Evolutionary conservation across 2,113 vertebrate genomes (phyloP).

Genomic region (Thunnus thynnus): DNA sequence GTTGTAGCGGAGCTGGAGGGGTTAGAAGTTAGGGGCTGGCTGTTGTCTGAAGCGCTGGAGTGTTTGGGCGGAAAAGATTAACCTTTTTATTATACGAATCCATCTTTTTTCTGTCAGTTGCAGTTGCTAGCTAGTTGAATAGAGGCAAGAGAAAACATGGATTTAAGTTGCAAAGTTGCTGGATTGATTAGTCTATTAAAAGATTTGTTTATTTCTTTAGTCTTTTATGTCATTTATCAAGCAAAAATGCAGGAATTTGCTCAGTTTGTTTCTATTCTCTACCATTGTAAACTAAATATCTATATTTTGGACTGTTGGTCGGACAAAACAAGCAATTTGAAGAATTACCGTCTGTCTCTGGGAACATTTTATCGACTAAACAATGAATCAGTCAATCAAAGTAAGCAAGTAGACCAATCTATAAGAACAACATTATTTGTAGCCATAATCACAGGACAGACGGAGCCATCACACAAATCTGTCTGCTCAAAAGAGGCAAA

Average conservation of each 20-base stretch:
- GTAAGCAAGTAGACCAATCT: too few species aligned
- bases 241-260: not conserved
- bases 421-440: not conserved
- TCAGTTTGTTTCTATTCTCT: not conserved
- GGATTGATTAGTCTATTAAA: too few species aligned
- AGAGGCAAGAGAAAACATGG: not conserved
- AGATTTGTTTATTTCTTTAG: not conserved
- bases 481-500: constrained; percentile 21
- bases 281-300: not conserved
- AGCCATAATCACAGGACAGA: not conserved
- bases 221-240: not conserved
- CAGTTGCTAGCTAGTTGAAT: not conserved
- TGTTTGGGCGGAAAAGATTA: constrained; percentile 12
- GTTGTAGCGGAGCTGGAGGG: constrained; percentile 37
- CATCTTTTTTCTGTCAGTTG: constrained; percentile 1
- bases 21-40: constrained; percentile 37
- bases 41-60: not conserved
- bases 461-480: constrained; percentile 21
- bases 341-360: not conserved
- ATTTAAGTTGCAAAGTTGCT: too few species aligned
- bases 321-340: constrained; percentile 1
- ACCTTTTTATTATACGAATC: constrained; percentile 36
- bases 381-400: not conserved
- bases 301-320: not conserved
- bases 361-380: not conserved